Evolutionary conservation across 2,888 invertebrate species (phyloP).

Genomic region (Mythimna vitellina): DNA sequence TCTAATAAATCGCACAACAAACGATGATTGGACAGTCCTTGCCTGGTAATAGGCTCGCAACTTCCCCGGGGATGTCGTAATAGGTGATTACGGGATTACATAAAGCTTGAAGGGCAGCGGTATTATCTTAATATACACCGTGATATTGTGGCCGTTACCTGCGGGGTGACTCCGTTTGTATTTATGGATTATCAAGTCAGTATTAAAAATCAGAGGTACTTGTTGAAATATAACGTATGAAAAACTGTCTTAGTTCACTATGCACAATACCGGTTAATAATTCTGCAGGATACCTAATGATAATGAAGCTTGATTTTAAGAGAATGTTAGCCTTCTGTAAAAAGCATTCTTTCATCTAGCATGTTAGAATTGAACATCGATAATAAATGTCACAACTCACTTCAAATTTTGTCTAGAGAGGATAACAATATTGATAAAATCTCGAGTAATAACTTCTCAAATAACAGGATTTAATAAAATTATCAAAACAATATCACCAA

Average conservation of each 20-base stretch:
- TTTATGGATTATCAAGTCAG: neutral
- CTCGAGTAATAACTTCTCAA: constrained; percentile 7
- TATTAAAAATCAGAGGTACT: neutral
- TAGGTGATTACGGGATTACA: constrained; percentile 37
- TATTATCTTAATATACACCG: constrained; percentile 14
- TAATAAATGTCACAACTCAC: neutral
- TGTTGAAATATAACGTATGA: neutral
- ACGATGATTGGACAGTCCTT: constrained; percentile 23
- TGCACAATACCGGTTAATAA: too few species aligned
- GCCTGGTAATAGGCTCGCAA: constrained; percentile 6
- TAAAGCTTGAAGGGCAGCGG: constrained; percentile 30
- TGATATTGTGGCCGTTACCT: constrained; percentile 5
- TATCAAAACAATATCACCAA: constrained; percentile 27
- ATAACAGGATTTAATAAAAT: constrained; percentile 41
- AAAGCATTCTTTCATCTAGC: too few species aligned
- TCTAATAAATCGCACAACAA: constrained; percentile 18
- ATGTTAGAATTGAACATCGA: neutral
- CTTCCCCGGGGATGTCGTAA: constrained; percentile 17
- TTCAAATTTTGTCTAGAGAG: neutral
- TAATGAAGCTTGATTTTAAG: too few species aligned
- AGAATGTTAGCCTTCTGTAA: too few species aligned
- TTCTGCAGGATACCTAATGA: too few species aligned
- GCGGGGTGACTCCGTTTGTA: neutral
- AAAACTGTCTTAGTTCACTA: neutral
- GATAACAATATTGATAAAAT: constrained; percentile 2